Base-by-base conservation (phyloP, 37 sponge, comb jelly and placozoan genomes). In the Aplysina aerophoba region DNA sequence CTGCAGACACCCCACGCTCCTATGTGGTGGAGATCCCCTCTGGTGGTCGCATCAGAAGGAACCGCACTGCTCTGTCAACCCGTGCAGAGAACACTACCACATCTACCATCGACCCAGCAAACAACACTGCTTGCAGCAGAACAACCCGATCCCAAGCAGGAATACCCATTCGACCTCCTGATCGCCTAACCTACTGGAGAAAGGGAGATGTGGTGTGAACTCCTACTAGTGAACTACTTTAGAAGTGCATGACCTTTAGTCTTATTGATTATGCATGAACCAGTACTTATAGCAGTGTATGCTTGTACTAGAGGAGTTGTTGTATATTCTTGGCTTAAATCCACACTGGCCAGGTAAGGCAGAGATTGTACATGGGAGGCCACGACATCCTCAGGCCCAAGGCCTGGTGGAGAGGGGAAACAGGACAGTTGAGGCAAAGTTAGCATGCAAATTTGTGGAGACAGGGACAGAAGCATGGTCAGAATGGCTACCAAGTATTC, bases 171-270 rank as follows among this genome's bases (percentile, higher is more conserved):
- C 74, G 30, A 22, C 74, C 74, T 11, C 39, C 74, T n/a, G 74
- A 73, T 30, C 41, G 74, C 74, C 74, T 73, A 4, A 34, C 38
- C 8, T 73, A 73, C 39, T 73, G 39, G 35, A 37, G 74, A 31
- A 73, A 37, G 74, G 74, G 74, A 73, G 74, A 73, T 73, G 74
- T 73, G 74, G 74, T 30, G 30, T 73, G 39, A 73, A 31, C 74
- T 31, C 17, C 17, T 57, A 57, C n/a, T n/a, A n/a, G n/a, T n/a
- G n/a, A n/a, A n/a, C n/a, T n/a, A n/a, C n/a, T n/a, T n/a, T n/a
- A n/a, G n/a, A n/a, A n/a, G n/a, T n/a, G n/a, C n/a, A n/a, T n/a
- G n/a, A n/a, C n/a, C n/a, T n/a, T n/a, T n/a, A n/a, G n/a, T n/a
- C n/a, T n/a, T n/a, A n/a, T n/a, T n/a, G n/a, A n/a, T n/a, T n/a